Evolutionary conservation across 2,888 invertebrate genomes (phyloP).

Genomic region (Saturnia pavonia): DNA sequence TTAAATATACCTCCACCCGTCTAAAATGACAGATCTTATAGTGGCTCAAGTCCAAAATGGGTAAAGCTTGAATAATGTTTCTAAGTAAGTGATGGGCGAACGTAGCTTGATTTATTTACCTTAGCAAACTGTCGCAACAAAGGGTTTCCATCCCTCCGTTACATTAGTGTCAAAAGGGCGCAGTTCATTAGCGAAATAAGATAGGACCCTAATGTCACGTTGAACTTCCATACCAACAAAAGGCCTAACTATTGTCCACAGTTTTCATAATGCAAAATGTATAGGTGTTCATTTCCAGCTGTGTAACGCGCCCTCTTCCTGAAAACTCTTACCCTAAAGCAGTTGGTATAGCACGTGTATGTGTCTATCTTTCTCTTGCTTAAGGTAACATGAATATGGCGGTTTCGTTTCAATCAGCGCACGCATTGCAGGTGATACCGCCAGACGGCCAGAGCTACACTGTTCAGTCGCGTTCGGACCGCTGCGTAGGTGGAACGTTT

Average conservation of each 20-base stretch:
- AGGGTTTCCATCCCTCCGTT: slow-evolving; percentile 24
- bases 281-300: slow-evolving; percentile 69
- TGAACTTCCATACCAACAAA: slow-evolving; percentile 58
- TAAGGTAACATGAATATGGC: slow-evolving; percentile 27
- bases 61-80: slow-evolving; percentile 7
- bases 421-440: slow-evolving; percentile 79
- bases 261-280: slow-evolving; percentile 68
- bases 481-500: slow-evolving; percentile 61
- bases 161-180: slow-evolving; percentile 35
- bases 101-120: slow-evolving; percentile 20
- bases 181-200: slow-evolving; percentile 51
- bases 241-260: slow-evolving; percentile 62
- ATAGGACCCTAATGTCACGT: slow-evolving; percentile 47
- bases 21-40: not conserved
- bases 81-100: slow-evolving; percentile 13
- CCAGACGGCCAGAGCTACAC: slow-evolving; percentile 20
- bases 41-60: not conserved
- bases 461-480: slow-evolving; percentile 62
- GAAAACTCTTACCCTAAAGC: slow-evolving; percentile 65
- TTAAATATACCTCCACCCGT: not conserved
- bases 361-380: slow-evolving; percentile 46
- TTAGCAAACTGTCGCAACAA: slow-evolving; percentile 21
- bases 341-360: slow-evolving; percentile 72
- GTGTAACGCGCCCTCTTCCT: slow-evolving; percentile 62
- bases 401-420: slow-evolving; percentile 67